Conservation (phyloP, 2,113 vertebrate species). For the Myanophis thanlyinensis region DNA sequence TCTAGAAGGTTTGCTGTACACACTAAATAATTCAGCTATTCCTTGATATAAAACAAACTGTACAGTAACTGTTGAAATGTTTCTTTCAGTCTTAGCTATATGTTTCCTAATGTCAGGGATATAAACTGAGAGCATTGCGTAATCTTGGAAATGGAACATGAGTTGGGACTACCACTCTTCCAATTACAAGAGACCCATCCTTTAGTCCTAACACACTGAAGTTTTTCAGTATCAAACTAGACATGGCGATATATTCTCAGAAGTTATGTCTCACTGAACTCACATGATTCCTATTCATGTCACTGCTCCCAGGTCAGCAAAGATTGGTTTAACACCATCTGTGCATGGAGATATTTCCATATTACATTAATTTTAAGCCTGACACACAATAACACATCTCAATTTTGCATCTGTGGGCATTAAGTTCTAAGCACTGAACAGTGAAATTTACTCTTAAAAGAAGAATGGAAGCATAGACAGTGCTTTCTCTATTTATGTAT, state of each 20-base stretch:
- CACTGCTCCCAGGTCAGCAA: neutral
- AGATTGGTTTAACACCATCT: neutral
- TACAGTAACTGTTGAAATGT: neutral
- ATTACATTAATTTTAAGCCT: conserved; percentile 29
- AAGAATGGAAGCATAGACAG: neutral
- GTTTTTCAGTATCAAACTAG: neutral
- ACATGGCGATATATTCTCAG: neutral
- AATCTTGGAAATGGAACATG: neutral
- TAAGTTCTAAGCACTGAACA: neutral
- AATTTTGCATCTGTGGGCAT: neutral
- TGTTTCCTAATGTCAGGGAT: neutral
- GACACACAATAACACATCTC: neutral
- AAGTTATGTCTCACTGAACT: neutral
- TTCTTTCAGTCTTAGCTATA: neutral
- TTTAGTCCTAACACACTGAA: neutral
- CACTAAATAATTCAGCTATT: neutral
- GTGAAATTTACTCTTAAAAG: neutral
- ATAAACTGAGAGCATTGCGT: neutral
- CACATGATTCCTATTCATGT: neutral
- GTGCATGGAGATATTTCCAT: neutral
- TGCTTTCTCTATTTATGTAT: neutral
- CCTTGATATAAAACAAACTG: neutral
- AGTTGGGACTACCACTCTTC: neutral
- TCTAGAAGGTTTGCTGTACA: neutral
- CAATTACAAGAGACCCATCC: neutral